Evolutionary conservation across 1,140 invertebrate species (phyloP).

Genomic region (Psilanteris sp.): DNA sequence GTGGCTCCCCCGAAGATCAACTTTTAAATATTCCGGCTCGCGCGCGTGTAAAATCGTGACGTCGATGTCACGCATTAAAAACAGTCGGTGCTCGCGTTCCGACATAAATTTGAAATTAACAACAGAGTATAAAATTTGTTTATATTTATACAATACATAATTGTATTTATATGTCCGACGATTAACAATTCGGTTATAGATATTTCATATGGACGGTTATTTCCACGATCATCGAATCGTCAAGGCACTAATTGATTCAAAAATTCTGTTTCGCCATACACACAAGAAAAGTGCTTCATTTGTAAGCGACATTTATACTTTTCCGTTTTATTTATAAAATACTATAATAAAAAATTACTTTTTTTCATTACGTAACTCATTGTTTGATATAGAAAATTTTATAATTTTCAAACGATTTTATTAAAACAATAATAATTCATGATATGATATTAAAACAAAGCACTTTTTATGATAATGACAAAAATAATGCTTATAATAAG

Average conservation of each 20-base stretch:
- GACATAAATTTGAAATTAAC: conserved; percentile 73
- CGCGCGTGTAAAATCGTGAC: conserved; percentile 1
- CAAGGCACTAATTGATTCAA: conserved; percentile 40
- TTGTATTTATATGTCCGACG: conserved; percentile 67
- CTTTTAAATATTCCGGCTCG: conserved; percentile 16
- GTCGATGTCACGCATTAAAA: conserved; percentile 70
- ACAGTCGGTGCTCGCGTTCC: conserved; percentile 43
- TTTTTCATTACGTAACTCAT: too few relatives aligned
- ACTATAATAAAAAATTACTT: too few relatives aligned
- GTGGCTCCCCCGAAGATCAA: background rate
- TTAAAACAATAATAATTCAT: too few relatives aligned
- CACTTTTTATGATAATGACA: too few relatives aligned
- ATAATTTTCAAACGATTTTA: too few relatives aligned
- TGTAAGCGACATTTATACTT: too few relatives aligned
- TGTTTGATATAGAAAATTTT: too few relatives aligned
- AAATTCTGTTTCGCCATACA: background rate
- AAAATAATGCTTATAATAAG: too few relatives aligned
- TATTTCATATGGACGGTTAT: conserved; percentile 77
- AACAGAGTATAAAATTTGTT: conserved; percentile 78
- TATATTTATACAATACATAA: conserved; percentile 63
- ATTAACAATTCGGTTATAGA: conserved; percentile 72
- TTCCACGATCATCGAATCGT: conserved; percentile 62
- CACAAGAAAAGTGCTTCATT: too few relatives aligned
- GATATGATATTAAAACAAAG: too few relatives aligned
- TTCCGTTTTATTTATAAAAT: too few relatives aligned